phyloP scores from a whole-genome alignment of 2,888 invertebrate species.

The Acronicta alni region DNA sequence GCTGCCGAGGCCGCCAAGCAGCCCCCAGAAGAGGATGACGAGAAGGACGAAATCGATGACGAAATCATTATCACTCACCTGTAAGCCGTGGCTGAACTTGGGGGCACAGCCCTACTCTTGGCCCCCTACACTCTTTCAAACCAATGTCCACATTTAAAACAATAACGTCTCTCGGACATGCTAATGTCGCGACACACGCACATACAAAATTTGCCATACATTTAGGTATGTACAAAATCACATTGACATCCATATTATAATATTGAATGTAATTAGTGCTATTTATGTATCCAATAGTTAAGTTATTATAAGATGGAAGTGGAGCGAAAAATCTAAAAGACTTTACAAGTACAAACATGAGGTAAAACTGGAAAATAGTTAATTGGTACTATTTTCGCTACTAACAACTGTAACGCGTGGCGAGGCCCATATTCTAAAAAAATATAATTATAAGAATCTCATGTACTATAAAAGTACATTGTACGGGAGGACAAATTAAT shows the following conservation, averaged over 20 bases:
- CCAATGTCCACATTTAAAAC: conserved; percentile 30
- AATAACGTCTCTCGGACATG: conserved; percentile 15
- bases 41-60: conserved; percentile 96
- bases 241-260: conserved; percentile 61
- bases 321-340: conserved; percentile 62
- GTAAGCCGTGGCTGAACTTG: conserved; percentile 75
- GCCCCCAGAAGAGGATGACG: conserved; percentile 94
- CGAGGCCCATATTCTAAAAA: conserved; percentile 29
- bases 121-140: conserved; percentile 35
- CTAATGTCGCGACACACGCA: conserved; percentile 29
- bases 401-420: conserved; percentile 26
- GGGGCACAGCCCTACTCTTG: conserved; percentile 24
- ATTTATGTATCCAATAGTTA: conserved; percentile 76
- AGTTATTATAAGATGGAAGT: conserved; percentile 61
- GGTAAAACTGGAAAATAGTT: conserved; percentile 37
- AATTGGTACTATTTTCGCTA: conserved; percentile 30
- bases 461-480: conserved; percentile 38
- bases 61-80: conserved; percentile 96
- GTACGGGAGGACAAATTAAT: conserved; percentile 30
- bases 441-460: conserved; percentile 45
- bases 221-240: conserved; percentile 59
- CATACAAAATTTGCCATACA: conserved; percentile 56
- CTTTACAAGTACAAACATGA: conserved; percentile 75
- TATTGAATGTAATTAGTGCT: conserved; percentile 73
- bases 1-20: conserved; percentile 91